A percentile compares a stretch with the other conserved stretches of the same genome.
Evolutionary conservation across 2,797 vertebrate genomes (phyloP).

Genomic region (Melopsittacus undulatus): DNA sequence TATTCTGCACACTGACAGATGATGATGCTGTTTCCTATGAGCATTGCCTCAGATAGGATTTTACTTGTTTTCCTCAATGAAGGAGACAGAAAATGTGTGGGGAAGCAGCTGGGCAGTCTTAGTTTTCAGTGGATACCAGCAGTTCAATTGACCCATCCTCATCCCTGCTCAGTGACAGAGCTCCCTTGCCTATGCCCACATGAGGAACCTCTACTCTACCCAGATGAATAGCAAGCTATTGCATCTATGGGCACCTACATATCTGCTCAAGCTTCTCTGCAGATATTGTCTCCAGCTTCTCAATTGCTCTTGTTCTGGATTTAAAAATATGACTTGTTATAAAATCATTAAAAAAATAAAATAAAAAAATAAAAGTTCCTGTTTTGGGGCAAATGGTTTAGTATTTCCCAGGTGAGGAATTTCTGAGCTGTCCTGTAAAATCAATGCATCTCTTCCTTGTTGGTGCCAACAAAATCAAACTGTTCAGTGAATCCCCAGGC

Average conservation of each 20-base stretch:
- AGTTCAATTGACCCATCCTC: background rate
- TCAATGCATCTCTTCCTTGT: background rate
- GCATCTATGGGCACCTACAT: fast-evolving
- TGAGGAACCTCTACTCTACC: background rate
- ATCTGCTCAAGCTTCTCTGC: background rate
- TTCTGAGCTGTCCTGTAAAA: background rate
- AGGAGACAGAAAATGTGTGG: background rate
- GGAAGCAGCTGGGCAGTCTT: background rate
- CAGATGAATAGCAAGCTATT: background rate
- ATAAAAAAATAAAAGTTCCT: background rate
- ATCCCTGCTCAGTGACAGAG: background rate
- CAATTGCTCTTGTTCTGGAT: background rate
- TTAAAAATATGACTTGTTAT: background rate
- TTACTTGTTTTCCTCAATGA: background rate
- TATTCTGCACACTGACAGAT: background rate
- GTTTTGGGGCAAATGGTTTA: background rate
- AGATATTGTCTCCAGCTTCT: background rate
- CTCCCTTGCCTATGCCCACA: background rate
- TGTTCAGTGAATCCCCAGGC: background rate
- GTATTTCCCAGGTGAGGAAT: background rate
- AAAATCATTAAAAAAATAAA: background rate
- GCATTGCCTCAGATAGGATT: background rate
- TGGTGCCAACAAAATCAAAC: background rate
- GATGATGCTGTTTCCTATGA: background rate
- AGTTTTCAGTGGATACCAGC: background rate